These are phyloP conservation scores for Pseudolaguvia tuberculata DNA, from an alignment of 2,113 vertebrate species.

Conservation along the genomic window DNA sequence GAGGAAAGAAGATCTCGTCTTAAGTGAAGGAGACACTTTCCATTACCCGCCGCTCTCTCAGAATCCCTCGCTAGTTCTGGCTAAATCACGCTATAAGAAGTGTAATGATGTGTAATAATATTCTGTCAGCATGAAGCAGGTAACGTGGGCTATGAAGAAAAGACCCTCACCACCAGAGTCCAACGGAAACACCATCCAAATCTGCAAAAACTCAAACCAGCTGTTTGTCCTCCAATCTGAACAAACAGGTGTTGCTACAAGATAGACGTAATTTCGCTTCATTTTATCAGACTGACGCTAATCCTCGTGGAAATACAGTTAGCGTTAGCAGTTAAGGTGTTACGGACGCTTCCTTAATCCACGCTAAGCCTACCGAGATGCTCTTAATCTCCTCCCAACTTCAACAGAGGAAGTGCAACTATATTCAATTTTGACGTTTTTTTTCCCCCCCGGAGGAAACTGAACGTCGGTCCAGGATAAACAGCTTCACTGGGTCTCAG, in stretches of 20 bases:
- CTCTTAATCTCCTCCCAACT: conserved; percentile 46
- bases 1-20: conserved; percentile 58
- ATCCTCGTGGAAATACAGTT: conserved; percentile 62
- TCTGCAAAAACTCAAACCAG: conserved; percentile 49
- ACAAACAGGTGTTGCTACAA: conserved; percentile 57
- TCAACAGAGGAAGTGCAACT: conserved; percentile 44
- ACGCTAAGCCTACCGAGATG: conserved; percentile 45
- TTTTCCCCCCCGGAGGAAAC: conserved; percentile 20
- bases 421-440: conserved; percentile 51
- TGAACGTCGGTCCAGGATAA: conserved; percentile 38
- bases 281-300: conserved; percentile 62
- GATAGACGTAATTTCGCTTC: conserved; percentile 58
- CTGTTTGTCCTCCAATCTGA: conserved; percentile 40
- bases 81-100: conserved; percentile 83
- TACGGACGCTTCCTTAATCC: conserved; percentile 52
- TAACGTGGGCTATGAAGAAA: conserved; percentile 40
- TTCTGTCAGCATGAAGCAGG: conserved; percentile 73
- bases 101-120: conserved; percentile 82
- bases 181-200: conserved; percentile 50
- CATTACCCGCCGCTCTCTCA: conserved; percentile 73
- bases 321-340: conserved; percentile 59
- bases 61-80: conserved; percentile 76
- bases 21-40: conserved; percentile 79
- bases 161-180: conserved; percentile 22
- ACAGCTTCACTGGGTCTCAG: conserved; percentile 39